Evolutionary conservation across 1,140 invertebrate species (phyloP).

Genomic region (Whitmania pigra): DNA sequence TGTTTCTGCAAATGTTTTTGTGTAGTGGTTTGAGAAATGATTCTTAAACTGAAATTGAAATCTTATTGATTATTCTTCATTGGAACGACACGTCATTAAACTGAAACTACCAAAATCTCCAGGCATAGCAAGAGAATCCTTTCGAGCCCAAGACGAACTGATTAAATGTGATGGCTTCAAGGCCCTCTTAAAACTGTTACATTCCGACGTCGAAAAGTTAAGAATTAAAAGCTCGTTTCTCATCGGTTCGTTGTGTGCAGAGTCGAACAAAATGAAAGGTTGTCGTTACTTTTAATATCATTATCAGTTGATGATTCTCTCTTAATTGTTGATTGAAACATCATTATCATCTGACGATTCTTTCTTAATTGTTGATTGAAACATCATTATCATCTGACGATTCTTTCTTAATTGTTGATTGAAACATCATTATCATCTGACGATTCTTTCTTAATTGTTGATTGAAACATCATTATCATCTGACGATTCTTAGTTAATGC

Average conservation of each 20-base stretch:
- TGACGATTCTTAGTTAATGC: constrained; percentile 4
- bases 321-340: constrained; percentile 20
- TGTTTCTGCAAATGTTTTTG: no score
- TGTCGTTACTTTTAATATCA: not conserved
- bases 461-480: constrained; percentile 5
- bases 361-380: constrained; percentile 18
- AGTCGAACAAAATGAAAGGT: constrained; percentile 49
- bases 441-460: constrained; percentile 9
- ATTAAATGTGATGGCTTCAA: constrained; percentile 52
- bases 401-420: constrained; percentile 13
- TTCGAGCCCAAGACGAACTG: constrained; percentile 49
- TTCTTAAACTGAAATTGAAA: no score
- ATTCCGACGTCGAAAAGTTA: constrained; percentile 49
- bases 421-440: not conserved
- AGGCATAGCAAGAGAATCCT: constrained; percentile 53
- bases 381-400: not conserved
- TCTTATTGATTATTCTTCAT: no score
- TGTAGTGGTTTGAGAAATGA: no score
- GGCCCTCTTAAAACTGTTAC: constrained; percentile 50
- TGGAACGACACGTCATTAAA: no score
- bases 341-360: not conserved
- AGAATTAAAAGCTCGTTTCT: constrained; percentile 59
- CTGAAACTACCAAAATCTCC: constrained; percentile 25
- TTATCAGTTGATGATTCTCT: not conserved
- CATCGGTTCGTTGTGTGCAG: constrained; percentile 48